phyloP scores from a whole-genome alignment of 2,797 vertebrate species.

The Hypotaenidia philippensis region DNA sequence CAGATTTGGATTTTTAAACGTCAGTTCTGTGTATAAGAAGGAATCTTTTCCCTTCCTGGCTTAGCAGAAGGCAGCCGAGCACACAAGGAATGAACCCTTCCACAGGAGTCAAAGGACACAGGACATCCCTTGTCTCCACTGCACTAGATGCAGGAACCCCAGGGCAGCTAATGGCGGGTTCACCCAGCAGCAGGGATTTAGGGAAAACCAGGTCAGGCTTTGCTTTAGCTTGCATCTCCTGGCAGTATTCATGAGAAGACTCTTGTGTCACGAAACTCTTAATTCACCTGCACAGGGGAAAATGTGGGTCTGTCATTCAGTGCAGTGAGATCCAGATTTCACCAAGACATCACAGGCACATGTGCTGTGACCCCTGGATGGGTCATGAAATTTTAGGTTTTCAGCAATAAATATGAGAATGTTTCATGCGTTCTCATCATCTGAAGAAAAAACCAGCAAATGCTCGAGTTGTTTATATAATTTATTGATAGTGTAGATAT shows the following conservation, averaged over 20 bases:
- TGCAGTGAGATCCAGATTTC: background rate
- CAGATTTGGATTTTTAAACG: background rate
- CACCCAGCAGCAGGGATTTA: background rate
- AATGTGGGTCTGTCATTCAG: background rate
- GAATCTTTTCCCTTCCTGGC: background rate
- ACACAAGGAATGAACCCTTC: background rate
- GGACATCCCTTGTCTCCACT: background rate
- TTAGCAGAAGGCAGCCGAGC: background rate
- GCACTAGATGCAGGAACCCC: background rate
- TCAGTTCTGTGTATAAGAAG: background rate
- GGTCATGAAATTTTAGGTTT: background rate
- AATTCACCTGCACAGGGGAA: background rate
- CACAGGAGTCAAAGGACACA: background rate
- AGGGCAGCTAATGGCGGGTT: background rate
- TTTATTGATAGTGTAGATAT: constrained; percentile 75
- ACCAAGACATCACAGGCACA: background rate
- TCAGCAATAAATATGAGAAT: background rate
- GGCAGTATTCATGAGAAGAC: background rate
- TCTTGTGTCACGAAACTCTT: background rate
- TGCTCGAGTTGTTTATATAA: constrained; percentile 32
- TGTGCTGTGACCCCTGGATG: no score
- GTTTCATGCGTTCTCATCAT: background rate
- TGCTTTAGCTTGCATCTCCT: background rate
- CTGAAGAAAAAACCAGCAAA: background rate
- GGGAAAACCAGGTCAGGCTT: background rate